phyloP scores from a whole-genome alignment of 2,797 vertebrate genomes.

The Chelon labrosus region DNA sequence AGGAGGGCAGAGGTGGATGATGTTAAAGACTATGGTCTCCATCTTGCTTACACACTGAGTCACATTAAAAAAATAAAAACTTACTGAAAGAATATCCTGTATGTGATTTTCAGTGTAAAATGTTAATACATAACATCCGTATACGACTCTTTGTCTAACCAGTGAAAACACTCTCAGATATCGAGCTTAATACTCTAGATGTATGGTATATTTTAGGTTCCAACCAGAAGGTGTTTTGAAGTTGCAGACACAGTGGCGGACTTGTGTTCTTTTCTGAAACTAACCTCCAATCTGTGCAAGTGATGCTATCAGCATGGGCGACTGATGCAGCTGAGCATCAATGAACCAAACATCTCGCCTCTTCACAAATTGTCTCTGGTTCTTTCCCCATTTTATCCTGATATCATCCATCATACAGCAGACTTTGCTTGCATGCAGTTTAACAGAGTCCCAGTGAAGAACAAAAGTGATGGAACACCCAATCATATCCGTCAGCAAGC shows the following conservation, averaged over 20 bases:
- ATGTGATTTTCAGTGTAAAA: too few species aligned
- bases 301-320: not conserved
- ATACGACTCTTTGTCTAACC: too few species aligned
- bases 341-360: conserved; percentile 1
- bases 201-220: not conserved
- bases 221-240: not conserved
- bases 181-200: not conserved
- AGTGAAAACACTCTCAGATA: too few species aligned
- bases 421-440: too few species aligned
- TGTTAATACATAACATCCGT: too few species aligned
- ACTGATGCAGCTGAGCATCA: not conserved
- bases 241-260: not conserved
- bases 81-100: not conserved
- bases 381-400: not conserved
- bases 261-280: not conserved
- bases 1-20: conserved; percentile 9
- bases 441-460: too few species aligned
- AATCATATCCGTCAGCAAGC: too few species aligned
- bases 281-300: not conserved
- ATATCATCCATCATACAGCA: not conserved
- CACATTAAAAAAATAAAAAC: not conserved
- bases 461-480: too few species aligned
- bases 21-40: conserved; percentile 1
- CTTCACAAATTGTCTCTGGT: not conserved
- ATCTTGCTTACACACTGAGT: not conserved